Percentiles rank a stretch among this genome's conserved stretches.
These are phyloP conservation scores for Equus quagga DNA, from an alignment of 2,113 vertebrate genomes.

Conservation along the genomic window DNA sequence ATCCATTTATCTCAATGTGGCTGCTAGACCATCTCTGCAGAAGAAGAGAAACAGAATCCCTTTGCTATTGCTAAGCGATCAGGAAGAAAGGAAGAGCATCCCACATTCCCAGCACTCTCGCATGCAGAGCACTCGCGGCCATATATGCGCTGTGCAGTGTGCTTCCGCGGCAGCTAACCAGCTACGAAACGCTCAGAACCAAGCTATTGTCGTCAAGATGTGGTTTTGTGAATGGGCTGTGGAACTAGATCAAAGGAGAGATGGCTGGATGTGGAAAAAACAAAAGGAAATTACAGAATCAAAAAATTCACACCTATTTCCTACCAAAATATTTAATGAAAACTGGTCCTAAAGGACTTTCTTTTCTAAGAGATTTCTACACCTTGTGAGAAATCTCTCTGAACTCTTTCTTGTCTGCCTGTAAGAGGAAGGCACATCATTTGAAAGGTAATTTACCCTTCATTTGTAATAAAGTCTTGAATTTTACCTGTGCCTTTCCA, in stretches of 20 bases:
- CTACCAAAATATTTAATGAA: constrained; percentile 4
- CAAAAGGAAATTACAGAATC: not conserved
- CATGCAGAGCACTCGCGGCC: not conserved
- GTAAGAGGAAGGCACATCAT: constrained; percentile 68
- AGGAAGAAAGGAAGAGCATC: not conserved
- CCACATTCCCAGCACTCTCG: accelerated
- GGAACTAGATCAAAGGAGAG: not conserved
- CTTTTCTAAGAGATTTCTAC: not conserved
- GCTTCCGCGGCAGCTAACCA: not conserved
- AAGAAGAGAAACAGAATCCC: not conserved
- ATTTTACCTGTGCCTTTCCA: constrained; percentile 79
- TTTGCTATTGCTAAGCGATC: not conserved
- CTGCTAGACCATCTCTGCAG: not conserved
- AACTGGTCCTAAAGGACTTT: constrained; percentile 31
- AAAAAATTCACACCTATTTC: not conserved
- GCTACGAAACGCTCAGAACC: not conserved
- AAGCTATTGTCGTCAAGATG: no score
- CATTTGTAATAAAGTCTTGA: constrained; percentile 76
- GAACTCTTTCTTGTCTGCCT: constrained; percentile 73
- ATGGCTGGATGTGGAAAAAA: not conserved
- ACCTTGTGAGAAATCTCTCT: constrained; percentile 60
- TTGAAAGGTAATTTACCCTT: constrained; percentile 78
- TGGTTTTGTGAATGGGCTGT: not conserved
- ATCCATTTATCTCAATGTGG: not conserved
- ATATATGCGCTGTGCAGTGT: not conserved